Evolutionary conservation across 2,888 invertebrate genomes (phyloP).

Genomic region (Rotaria sp.): DNA sequence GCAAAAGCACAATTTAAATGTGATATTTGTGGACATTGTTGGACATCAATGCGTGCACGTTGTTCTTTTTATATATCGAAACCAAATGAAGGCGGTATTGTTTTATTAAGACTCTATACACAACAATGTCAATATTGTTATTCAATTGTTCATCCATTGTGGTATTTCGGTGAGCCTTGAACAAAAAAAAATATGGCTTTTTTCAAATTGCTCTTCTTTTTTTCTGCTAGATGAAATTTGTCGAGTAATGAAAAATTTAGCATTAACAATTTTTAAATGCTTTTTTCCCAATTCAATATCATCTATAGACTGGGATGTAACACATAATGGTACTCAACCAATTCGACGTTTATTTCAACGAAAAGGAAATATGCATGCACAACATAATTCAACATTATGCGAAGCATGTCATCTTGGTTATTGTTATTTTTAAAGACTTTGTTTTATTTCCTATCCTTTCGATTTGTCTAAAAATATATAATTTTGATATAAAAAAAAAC

Average conservation of each 20-base stretch:
- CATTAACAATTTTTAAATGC: background rate
- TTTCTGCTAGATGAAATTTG: background rate
- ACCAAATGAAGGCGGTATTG: background rate
- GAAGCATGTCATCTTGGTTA: background rate
- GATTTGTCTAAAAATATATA: too few relatives aligned
- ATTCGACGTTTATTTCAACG: background rate
- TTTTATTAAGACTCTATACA: background rate
- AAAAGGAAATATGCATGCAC: background rate
- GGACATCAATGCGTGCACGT: constrained; percentile 13
- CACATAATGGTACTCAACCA: background rate
- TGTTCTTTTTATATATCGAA: background rate
- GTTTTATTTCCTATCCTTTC: background rate
- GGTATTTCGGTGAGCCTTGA: background rate
- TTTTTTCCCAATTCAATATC: background rate
- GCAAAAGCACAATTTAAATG: constrained; percentile 20
- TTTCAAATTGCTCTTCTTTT: background rate
- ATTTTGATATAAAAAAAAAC: too few relatives aligned
- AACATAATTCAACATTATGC: background rate
- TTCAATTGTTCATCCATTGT: background rate
- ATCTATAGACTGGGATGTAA: background rate
- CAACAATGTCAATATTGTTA: constrained; percentile 24
- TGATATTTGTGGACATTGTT: background rate
- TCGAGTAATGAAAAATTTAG: background rate
- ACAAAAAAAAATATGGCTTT: background rate
- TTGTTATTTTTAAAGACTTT: background rate